Evolutionary conservation across 2,888 invertebrate genomes (phyloP).

Genomic region (Norana najaformis): DNA sequence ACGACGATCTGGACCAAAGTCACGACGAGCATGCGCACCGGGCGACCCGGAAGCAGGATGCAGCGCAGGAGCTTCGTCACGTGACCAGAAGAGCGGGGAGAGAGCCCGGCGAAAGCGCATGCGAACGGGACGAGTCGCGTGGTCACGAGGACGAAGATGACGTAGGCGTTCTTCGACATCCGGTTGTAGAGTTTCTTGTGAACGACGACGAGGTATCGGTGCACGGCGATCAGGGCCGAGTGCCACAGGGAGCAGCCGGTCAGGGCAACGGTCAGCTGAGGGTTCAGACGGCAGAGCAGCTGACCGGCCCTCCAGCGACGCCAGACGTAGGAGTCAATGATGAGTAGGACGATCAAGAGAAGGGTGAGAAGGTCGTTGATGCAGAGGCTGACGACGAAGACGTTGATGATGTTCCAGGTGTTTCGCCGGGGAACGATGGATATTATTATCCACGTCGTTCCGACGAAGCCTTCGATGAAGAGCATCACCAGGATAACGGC

Average conservation of each 20-base stretch:
- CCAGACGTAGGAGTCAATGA: neutral
- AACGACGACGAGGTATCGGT: neutral
- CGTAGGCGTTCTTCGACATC: conserved; percentile 7
- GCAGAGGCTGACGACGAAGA: neutral
- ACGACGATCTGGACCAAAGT: conserved; percentile 49
- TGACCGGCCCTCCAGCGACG: neutral
- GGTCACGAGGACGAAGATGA: neutral
- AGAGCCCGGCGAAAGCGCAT: neutral
- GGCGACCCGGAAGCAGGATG: conserved; percentile 7
- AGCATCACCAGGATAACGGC: neutral
- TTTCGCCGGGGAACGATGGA: neutral
- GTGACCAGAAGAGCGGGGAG: neutral
- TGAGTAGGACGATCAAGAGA: neutral
- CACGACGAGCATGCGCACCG: neutral
- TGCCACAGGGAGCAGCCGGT: neutral
- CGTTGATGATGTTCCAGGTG: conserved; percentile 1
- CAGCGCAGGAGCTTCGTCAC: neutral
- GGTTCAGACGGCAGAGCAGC: neutral
- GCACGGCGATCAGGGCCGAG: neutral
- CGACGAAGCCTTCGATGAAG: neutral
- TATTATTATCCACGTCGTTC: neutral
- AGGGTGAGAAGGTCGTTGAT: neutral
- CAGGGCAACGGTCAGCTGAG: neutral
- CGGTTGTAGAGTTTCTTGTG: neutral
- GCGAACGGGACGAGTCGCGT: neutral